These are phyloP conservation scores for Tiliacea citrago DNA, from an alignment of 2,888 invertebrate genomes.

Conservation along the genomic window DNA sequence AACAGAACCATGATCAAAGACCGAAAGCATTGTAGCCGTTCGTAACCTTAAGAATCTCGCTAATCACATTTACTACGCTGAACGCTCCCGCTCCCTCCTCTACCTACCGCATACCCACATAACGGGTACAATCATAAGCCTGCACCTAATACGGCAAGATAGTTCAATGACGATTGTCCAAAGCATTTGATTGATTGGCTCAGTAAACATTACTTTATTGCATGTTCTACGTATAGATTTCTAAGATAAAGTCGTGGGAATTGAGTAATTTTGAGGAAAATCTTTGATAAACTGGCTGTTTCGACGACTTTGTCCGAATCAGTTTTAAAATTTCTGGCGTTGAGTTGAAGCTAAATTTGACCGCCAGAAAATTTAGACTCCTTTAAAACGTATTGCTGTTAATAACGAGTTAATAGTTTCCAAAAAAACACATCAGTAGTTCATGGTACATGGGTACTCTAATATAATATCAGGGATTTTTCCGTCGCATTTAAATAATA, in stretches of 20 bases:
- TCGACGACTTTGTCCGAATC: neutral
- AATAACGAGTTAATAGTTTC: neutral
- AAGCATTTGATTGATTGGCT: constrained; percentile 67
- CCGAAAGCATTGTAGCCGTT: too few species aligned
- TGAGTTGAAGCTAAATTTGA: neutral
- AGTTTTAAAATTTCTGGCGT: neutral
- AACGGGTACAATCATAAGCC: constrained; percentile 69
- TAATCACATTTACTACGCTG: too few species aligned
- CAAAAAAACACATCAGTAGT: neutral
- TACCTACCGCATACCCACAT: constrained; percentile 9
- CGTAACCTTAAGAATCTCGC: too few species aligned
- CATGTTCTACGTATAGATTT: constrained; percentile 32
- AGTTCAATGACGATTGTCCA: constrained; percentile 74
- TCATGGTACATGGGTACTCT: too few species aligned
- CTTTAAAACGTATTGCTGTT: neutral
- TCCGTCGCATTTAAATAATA: neutral
- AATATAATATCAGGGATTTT: neutral
- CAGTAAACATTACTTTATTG: constrained; percentile 47
- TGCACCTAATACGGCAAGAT: constrained; percentile 69
- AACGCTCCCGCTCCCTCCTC: constrained; percentile 36
- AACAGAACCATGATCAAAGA: too few species aligned
- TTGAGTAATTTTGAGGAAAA: constrained; percentile 48
- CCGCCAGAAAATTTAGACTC: too few species aligned
- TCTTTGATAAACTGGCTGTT: neutral
- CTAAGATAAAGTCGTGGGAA: constrained; percentile 55